Evolutionary conservation across 2,113 vertebrate species (phyloP), one percentile per base, ranked within the genome.

Genomic region (Planiliza haematocheilus): DNA sequence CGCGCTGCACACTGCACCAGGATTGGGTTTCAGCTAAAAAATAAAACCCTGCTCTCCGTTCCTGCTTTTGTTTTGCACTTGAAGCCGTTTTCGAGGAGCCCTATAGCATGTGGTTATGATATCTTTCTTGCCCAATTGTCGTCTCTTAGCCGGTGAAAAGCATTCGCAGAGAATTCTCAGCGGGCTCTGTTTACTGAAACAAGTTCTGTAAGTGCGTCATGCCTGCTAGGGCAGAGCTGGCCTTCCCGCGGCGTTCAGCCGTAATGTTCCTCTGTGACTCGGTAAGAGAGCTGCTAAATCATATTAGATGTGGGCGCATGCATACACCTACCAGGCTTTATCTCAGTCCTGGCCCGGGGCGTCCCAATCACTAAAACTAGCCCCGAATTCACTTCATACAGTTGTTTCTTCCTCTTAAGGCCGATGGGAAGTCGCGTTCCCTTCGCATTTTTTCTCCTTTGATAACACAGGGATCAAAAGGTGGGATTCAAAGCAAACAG

Each of bases 181-280:
- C 74, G 13, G 42, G 42, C 41, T 41, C 67, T 77, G 48, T 78
- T 74, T 46, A 63, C 43, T 49, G 57, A 37, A 74, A 79, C 37
- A 16, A 37, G 55, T 64, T 46, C 30, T 24, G 21, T 58, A 57
- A 63, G 7, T 73, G 68, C 45, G 30, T 38, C 50, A 34, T 42
- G 10, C 3, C 65, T 61, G 63, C 49, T 46, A 20, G 46, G 18
- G 16, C 60, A 10, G 57, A 41, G 8, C 69, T 4, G 61, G 39
- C 2, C 39, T 45, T 79, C 66, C 66, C n/a, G 49, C 62, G n/a
- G 39, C 9, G 41, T 34, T 53, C 1, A 45, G 49, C 46, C 53
- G 50, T 74, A 60, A 60, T 52, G 45, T n/a, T 7, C 10, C 59
- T 43, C 39, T 46, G 50, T 36, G 65, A 51, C 66, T 79, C 51